Conservation (phyloP, 2,113 vertebrate species). For the cat (Felis catus) region DNA sequence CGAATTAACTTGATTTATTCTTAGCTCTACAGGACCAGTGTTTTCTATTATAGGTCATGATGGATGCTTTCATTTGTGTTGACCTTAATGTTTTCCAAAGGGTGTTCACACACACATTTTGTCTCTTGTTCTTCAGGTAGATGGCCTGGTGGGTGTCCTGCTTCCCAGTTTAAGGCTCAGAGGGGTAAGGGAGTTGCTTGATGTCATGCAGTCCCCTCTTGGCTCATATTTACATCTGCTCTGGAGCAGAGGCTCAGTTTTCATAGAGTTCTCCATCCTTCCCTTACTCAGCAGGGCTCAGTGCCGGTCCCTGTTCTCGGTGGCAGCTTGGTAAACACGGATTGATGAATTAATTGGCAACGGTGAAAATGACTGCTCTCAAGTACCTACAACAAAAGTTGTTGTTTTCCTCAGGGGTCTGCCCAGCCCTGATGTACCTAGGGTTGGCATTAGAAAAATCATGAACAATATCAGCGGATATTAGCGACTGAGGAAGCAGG, state of each 20-base stretch:
- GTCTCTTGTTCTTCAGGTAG: background rate
- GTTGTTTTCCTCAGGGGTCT: constrained; percentile 76
- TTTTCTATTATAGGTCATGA: background rate
- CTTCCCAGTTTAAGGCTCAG: background rate
- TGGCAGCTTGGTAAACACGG: constrained; percentile 66
- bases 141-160: background rate
- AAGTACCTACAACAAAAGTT: constrained; percentile 71
- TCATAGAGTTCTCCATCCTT: background rate
- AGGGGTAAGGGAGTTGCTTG: background rate
- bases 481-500: constrained; percentile 76
- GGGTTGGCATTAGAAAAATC: constrained; percentile 76
- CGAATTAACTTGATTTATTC: background rate
- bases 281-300: constrained; percentile 19
- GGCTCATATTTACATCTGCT: background rate
- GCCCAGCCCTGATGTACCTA: constrained; percentile 53
- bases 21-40: background rate
- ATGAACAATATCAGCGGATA: constrained; percentile 74
- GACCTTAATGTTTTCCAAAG: constrained; percentile 5
- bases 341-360: constrained; percentile 79
- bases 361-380: constrained; percentile 60
- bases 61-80: constrained; percentile 1
- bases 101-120: background rate
- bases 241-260: background rate
- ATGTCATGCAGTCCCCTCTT: background rate
- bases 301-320: background rate